A percentile compares a stretch with the other conserved stretches of the same genome.
These are phyloP conservation scores for Falco peregrinus DNA, from an alignment of 2,797 vertebrate genomes.

Conservation along the genomic window DNA sequence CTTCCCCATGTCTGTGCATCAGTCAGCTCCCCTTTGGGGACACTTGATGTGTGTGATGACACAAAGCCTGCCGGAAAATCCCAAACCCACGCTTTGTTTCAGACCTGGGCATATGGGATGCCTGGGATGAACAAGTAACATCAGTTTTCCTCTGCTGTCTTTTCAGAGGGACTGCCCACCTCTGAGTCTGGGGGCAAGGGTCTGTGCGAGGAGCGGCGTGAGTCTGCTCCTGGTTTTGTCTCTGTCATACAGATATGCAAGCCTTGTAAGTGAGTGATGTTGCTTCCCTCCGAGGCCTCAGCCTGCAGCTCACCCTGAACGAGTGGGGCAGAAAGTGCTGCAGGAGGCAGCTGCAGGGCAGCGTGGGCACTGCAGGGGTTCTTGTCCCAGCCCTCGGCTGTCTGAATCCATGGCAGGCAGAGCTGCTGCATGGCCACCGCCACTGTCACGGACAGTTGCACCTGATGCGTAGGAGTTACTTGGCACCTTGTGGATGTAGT, in stretches of 20 bases:
- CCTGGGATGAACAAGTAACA: not conserved
- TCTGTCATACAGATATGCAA: not conserved
- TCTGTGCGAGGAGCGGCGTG: rapidly evolving
- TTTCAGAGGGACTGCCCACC: not conserved
- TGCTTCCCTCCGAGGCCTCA: not conserved
- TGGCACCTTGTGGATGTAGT: conserved; percentile 32
- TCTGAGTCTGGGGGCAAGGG: not conserved
- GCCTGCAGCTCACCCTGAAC: not conserved
- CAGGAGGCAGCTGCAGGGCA: not conserved
- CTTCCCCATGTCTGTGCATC: not conserved
- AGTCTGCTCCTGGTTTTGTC: not conserved
- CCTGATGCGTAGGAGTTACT: conserved; percentile 48
- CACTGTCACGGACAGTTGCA: not conserved
- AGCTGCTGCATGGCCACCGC: not conserved
- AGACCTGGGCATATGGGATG: not conserved
- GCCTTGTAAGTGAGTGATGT: not conserved
- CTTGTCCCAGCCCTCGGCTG: not conserved
- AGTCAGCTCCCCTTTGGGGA: not conserved
- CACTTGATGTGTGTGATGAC: not conserved
- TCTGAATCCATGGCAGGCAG: not conserved
- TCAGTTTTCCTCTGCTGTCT: not conserved
- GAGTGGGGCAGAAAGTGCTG: not conserved
- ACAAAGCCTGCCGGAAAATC: not conserved
- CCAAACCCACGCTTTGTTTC: not conserved
- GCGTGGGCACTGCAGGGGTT: not conserved